A percentile compares a stretch with the other conserved stretches of the same genome.
Conservation (phyloP, 2,888 invertebrate genomes). For the Agrotis segetum region DNA sequence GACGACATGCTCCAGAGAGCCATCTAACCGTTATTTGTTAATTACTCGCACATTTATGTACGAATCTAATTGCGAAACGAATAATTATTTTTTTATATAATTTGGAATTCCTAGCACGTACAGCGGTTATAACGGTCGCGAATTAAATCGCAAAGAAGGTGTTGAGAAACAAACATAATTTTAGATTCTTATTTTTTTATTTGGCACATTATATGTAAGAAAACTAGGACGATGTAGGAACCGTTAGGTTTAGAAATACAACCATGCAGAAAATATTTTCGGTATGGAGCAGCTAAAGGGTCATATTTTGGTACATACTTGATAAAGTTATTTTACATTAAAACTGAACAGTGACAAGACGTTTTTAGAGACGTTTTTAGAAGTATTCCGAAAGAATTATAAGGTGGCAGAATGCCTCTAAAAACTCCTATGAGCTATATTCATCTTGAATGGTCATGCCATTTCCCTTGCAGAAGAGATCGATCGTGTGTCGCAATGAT, state of each 20-base stretch:
- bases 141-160: slow-evolving; percentile 61
- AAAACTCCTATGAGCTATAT: slow-evolving; percentile 2
- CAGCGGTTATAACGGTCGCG: slow-evolving; percentile 69
- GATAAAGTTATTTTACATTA: background rate
- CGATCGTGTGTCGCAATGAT: slow-evolving; percentile 42
- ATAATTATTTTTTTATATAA: slow-evolving; percentile 57
- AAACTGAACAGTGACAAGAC: background rate
- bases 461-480: slow-evolving; percentile 32
- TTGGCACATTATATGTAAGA: slow-evolving; percentile 62
- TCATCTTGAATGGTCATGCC: slow-evolving; percentile 14
- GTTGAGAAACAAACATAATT: slow-evolving; percentile 59
- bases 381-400: background rate
- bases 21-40: slow-evolving; percentile 65
- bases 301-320: background rate
- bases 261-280: slow-evolving; percentile 26
- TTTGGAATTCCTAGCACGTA: slow-evolving; percentile 46
- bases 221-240: slow-evolving; percentile 69
- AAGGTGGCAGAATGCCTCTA: slow-evolving; percentile 14
- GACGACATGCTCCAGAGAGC: slow-evolving; percentile 59
- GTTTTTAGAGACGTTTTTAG: background rate
- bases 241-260: slow-evolving; percentile 63
- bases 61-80: slow-evolving; percentile 69
- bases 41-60: slow-evolving; percentile 65
- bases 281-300: background rate
- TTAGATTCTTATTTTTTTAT: slow-evolving; percentile 38